Conservation (phyloP, 2,888 invertebrate species). For the Hipparchia semele region DNA sequence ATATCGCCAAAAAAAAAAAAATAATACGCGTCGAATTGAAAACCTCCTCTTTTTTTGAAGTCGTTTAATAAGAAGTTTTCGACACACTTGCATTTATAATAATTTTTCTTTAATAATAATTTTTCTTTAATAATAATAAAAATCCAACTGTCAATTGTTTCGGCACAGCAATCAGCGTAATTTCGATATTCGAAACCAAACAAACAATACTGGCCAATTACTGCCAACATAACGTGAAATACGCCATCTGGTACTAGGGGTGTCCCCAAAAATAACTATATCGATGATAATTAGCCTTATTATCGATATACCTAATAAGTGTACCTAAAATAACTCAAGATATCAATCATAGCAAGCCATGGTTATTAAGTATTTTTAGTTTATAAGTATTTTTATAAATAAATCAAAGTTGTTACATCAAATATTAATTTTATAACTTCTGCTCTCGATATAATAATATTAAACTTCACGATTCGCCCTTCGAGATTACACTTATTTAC, state of each 20-base stretch:
- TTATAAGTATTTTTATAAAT: neutral
- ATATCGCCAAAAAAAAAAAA: too few species aligned
- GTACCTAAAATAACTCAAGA: neutral
- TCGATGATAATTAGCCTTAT: slow-evolving; percentile 30
- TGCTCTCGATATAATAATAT: too few species aligned
- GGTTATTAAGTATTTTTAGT: neutral
- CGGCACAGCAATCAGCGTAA: slow-evolving; percentile 36
- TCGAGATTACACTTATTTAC: too few species aligned
- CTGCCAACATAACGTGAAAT: slow-evolving; percentile 63
- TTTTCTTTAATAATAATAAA: slow-evolving; percentile 12
- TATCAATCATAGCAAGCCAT: neutral
- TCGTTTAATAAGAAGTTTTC: too few species aligned
- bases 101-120: neutral
- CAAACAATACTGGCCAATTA: slow-evolving; percentile 61
- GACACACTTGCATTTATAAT: too few species aligned
- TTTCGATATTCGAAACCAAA: slow-evolving; percentile 40
- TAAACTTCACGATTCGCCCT: too few species aligned
- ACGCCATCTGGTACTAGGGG: slow-evolving; percentile 60
- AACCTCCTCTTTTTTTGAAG: too few species aligned
- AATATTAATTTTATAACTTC: too few species aligned
- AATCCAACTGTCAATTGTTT: slow-evolving; percentile 34
- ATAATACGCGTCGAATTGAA: too few species aligned
- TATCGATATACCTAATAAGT: slow-evolving; percentile 33
- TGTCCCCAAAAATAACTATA: slow-evolving; percentile 39
- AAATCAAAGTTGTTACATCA: neutral